phyloP scores from a whole-genome alignment of 2,113 vertebrate species.

The Indicator indicator region DNA sequence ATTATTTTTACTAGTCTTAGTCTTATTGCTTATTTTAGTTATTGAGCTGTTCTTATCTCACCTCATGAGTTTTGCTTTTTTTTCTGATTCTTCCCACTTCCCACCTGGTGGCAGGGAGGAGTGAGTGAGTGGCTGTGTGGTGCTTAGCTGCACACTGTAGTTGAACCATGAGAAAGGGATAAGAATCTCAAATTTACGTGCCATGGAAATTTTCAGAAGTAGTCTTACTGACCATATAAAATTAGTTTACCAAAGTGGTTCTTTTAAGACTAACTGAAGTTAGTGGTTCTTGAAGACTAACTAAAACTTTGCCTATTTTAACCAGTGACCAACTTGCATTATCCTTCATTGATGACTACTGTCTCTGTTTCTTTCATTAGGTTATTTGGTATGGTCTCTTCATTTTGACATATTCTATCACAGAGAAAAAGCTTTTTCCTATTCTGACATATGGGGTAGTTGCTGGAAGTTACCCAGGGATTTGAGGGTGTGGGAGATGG shows the following conservation, averaged over 20 bases:
- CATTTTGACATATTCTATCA: neutral
- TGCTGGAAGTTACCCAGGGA: neutral
- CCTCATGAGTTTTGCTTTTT: neutral
- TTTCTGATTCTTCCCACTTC: neutral
- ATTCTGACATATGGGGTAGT: neutral
- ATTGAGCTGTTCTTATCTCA: neutral
- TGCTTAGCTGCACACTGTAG: neutral
- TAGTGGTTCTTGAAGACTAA: neutral
- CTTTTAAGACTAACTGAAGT: neutral
- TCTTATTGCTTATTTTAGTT: neutral
- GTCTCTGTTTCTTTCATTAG: neutral
- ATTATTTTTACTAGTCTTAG: neutral
- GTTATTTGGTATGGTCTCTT: neutral
- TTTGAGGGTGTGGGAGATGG: fast-evolving
- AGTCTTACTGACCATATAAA: neutral
- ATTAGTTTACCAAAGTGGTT: neutral
- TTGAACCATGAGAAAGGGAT: neutral
- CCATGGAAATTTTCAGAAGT: neutral
- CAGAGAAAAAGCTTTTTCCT: neutral
- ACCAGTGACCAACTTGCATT: neutral
- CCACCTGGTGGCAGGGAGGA: too few relatives aligned
- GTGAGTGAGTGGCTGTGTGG: neutral
- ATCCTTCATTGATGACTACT: neutral
- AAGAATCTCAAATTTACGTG: neutral
- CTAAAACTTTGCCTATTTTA: neutral